A percentile compares a stretch with the other conserved stretches of the same genome.
phyloP scores from a whole-genome alignment of 1,140 invertebrate genomes.

The Heliothis virescens region DNA sequence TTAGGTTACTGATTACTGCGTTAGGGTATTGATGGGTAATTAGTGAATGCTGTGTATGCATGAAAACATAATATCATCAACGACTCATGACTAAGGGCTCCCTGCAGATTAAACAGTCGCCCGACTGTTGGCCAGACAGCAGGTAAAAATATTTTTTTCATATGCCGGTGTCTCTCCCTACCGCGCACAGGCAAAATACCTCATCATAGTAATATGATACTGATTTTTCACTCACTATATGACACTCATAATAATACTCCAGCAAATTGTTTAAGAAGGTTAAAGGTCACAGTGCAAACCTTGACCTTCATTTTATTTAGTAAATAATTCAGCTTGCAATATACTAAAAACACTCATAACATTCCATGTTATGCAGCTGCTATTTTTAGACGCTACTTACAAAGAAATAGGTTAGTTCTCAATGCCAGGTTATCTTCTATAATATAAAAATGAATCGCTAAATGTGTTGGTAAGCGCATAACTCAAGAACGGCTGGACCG shows the following conservation, averaged over 20 bases:
- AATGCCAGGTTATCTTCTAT: neutral
- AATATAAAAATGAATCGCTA: too few species aligned
- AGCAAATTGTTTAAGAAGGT: neutral
- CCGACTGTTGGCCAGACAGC: too few species aligned
- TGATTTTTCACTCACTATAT: too few species aligned
- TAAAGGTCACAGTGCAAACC: neutral
- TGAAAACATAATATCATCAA: too few species aligned
- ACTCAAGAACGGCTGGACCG: too few species aligned
- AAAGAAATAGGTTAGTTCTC: neutral
- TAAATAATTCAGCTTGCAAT: slow-evolving; percentile 13
- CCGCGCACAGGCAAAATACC: too few species aligned
- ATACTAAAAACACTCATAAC: neutral
- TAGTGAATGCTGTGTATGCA: neutral
- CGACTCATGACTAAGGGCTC: too few species aligned
- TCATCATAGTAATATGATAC: too few species aligned
- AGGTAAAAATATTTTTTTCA: too few species aligned
- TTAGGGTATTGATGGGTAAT: neutral
- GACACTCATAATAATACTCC: neutral
- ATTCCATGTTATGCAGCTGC: neutral
- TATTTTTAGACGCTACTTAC: neutral
- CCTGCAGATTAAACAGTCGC: too few species aligned
- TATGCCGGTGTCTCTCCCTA: too few species aligned
- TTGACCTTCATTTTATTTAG: neutral
- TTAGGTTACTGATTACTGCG: slow-evolving; percentile 15
- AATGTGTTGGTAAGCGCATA: too few species aligned